Percentiles rank a stretch among this genome's conserved stretches.
Evolutionary conservation across 2,113 vertebrate species (phyloP).

Genomic region (Poeciliopsis prolifica): DNA sequence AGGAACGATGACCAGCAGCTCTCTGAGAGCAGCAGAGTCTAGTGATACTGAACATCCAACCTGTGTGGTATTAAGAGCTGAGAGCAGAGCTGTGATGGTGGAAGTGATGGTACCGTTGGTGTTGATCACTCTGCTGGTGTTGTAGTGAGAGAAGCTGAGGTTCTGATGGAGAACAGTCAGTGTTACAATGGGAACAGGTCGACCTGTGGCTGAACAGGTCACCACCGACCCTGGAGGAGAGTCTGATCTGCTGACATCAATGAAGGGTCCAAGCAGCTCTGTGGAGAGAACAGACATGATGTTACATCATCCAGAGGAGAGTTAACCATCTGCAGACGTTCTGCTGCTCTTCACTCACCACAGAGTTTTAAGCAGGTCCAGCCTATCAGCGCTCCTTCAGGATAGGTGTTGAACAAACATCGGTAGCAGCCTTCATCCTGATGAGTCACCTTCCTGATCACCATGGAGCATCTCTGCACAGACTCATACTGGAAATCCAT

Average conservation of each 20-base stretch:
- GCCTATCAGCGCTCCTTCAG: slow-evolving; percentile 11
- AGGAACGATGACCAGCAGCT: background rate
- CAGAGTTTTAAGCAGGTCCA: slow-evolving; percentile 39
- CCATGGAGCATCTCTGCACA: slow-evolving; percentile 31
- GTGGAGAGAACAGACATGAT: background rate
- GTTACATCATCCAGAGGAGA: too few relatives aligned
- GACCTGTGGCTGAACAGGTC: slow-evolving; percentile 55
- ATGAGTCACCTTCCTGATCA: slow-evolving; percentile 25
- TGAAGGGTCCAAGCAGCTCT: slow-evolving; percentile 54
- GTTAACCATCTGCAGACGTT: background rate
- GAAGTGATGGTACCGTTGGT: slow-evolving; percentile 40
- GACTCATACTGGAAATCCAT: slow-evolving; percentile 8
- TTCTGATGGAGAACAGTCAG: background rate
- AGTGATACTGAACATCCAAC: slow-evolving; percentile 25
- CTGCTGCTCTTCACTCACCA: slow-evolving; percentile 25
- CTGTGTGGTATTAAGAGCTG: background rate
- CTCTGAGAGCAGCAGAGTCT: background rate
- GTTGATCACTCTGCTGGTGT: slow-evolving; percentile 7
- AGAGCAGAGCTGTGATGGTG: slow-evolving; percentile 14
- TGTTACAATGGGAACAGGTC: slow-evolving; percentile 43
- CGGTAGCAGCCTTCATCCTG: slow-evolving; percentile 51
- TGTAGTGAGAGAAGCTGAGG: background rate
- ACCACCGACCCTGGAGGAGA: background rate
- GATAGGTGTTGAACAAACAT: slow-evolving; percentile 52
- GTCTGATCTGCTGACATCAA: slow-evolving; percentile 16